These are phyloP conservation scores for Coleophora deauratella DNA, from an alignment of 2,888 invertebrate genomes.

Conservation along the genomic window DNA sequence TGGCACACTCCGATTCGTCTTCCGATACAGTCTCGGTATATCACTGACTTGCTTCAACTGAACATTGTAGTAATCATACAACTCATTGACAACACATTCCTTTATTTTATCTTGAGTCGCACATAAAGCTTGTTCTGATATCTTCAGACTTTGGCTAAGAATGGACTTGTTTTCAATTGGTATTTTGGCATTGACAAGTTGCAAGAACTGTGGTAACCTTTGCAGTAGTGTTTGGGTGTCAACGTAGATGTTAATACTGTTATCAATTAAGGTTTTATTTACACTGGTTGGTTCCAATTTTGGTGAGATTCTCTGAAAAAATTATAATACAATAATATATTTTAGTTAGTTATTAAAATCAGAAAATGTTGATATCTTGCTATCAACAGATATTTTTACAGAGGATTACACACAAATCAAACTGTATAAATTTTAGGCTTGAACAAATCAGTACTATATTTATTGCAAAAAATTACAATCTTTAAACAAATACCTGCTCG, in stretches of 20 bases:
- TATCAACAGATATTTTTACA: no score
- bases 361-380: no score
- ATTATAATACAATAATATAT: slow-evolving; percentile 2
- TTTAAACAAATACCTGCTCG: slow-evolving; percentile 42
- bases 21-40: slow-evolving; percentile 92
- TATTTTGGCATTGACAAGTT: slow-evolving; percentile 39
- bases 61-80: slow-evolving; percentile 59
- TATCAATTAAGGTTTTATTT: slow-evolving; percentile 48
- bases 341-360: neutral
- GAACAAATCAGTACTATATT: no score
- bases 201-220: slow-evolving; percentile 42
- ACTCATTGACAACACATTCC: slow-evolving; percentile 54
- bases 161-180: slow-evolving; percentile 34
- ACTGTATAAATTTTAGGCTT: no score
- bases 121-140: slow-evolving; percentile 37
- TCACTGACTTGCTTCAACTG: slow-evolving; percentile 90
- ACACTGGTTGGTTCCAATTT: slow-evolving; percentile 42
- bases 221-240: slow-evolving; percentile 42
- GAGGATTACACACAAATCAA: no score
- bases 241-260: slow-evolving; percentile 52
- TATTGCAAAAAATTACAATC: neutral
- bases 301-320: slow-evolving; percentile 41
- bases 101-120: slow-evolving; percentile 41
- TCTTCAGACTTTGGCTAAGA: slow-evolving; percentile 37
- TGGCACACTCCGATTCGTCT: slow-evolving; percentile 92